Base-by-base conservation (phyloP, 2,888 invertebrate species). In the Portevinia maculata region DNA sequence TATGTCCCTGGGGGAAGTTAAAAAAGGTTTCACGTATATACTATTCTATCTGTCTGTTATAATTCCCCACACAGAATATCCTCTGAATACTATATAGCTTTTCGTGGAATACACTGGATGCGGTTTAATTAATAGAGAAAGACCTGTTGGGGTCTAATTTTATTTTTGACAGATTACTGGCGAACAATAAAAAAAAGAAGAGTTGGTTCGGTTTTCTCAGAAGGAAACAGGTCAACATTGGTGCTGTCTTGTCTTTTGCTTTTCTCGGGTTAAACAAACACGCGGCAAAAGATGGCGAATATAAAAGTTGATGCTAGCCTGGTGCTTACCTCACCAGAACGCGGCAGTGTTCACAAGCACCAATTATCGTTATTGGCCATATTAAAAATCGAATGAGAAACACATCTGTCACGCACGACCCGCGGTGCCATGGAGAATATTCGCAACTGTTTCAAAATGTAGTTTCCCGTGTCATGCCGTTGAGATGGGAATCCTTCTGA, bases 321-420 rank as follows among this genome's bases (percentile, higher is more conserved):
- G 60, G 39, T 71, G 83, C 48, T n/a, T n/a, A n/a, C n/a, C n/a
- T 67, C 73, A 73, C 17, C 48, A 60, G 78, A 83, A 78, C 78
- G 62, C 62, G 78, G 57, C 55, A 41, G 24, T 71, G 78, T 64
- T 67, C 83, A 78, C 78, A 83, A 73, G 67, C 78, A 89, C 89
- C 89, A 89, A 89, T 89, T 89, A 89, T 89, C 88, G 87, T 90
- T 90, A 90, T 90, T 90, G 90, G 90, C 90, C 90, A 88, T 90
- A 90, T 90, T 90, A 90, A 90, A 90, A 89, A 87, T 89, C 89
- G 90, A 90, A 90, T 90, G 89, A 88, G 90, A 89, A 90, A 88
- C 90, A 89, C 90, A 90, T 90, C 90, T 90, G 90, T 90, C 90
- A 89, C 86, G 85, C 85, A 86, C 86, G 85, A 87, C 84, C 60